Evolutionary conservation across 2,888 invertebrate genomes (phyloP).

Genomic region (Microchrysa polita): DNA sequence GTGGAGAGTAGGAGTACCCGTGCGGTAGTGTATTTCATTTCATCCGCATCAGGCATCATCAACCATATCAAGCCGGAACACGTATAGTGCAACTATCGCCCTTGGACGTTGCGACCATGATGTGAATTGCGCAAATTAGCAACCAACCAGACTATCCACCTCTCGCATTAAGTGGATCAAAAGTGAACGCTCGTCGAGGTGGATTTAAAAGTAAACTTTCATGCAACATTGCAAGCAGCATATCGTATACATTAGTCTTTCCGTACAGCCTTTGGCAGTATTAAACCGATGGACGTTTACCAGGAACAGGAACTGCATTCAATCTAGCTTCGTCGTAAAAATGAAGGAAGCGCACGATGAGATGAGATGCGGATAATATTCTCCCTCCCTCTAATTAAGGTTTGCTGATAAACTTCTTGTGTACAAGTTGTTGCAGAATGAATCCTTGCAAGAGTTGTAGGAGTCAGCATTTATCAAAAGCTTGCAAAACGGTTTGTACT

Average conservation of each 20-base stretch:
- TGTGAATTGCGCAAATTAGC: conserved; percentile 37
- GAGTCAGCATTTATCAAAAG: too few relatives aligned
- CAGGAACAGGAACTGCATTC: too few relatives aligned
- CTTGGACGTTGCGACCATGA: conserved; percentile 4
- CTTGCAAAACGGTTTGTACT: too few relatives aligned
- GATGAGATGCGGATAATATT: too few relatives aligned
- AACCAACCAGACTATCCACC: conserved; percentile 34
- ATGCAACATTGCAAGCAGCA: background rate
- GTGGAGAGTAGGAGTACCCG: background rate
- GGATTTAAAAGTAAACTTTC: conserved; percentile 38
- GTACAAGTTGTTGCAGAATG: too few relatives aligned
- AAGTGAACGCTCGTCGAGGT: conserved; percentile 10
- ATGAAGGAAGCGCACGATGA: too few relatives aligned
- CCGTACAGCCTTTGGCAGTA: too few relatives aligned
- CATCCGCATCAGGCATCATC: background rate
- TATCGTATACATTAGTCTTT: background rate
- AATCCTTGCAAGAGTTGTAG: too few relatives aligned
- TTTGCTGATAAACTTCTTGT: too few relatives aligned
- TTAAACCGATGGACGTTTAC: too few relatives aligned
- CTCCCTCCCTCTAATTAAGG: too few relatives aligned
- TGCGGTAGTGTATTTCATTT: background rate
- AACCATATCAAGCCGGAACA: background rate
- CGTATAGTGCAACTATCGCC: conserved; percentile 2
- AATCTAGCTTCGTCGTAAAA: too few relatives aligned
- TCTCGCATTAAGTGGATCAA: conserved; percentile 39